Evolutionary conservation across 2,888 invertebrate species (phyloP), one percentile per base, ranked within the genome.

Genomic region (Mythimna impura): DNA sequence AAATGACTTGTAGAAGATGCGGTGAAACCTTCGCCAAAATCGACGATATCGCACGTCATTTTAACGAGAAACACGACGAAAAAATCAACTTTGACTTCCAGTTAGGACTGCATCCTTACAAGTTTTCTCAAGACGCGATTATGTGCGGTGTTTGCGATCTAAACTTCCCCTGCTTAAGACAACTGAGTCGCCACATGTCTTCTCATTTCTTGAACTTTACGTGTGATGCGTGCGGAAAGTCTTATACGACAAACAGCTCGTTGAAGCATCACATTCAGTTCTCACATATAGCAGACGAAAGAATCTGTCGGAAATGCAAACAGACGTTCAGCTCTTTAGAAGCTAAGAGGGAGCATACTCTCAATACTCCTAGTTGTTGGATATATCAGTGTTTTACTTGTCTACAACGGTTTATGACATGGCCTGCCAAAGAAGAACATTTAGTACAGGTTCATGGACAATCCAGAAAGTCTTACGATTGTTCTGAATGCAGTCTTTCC

Each of bases 221-320:
- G 0, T 96, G 95, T 69, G 95, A 95, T 10, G 88, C 90, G 3
- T 96, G 95, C 61, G 95, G 95, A 0, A 95, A 94, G 70, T 93
- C 93, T 0, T 95, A 94, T 71, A 90, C 93, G 0, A 94, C 94
- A 0, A 91, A 89, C 17, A 92, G 93, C 0, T 88, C 93, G 0
- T 71, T 95, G 14, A 90, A 90, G 55, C 90, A 91, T 40, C 95
- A 95, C 65, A 91, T 93, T 8, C 88, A 90, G 6, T 93, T 89
- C 64, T 88, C 91, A 0, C 94, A 95, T 43, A 87, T 90, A 5
- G 83, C 88, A 2, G 89, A 90, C 22, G 91, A 91, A 20, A 88
- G 89, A 52, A 91, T 92, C 36, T 95, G 95, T 76, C 89, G 93
- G 65, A 94, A 93, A 77, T 95, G 95, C 71, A 94, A 93, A 73